These are phyloP conservation scores for Ctenosaura bakeri DNA, from an alignment of 2,797 vertebrate genomes.

Conservation along the genomic window DNA sequence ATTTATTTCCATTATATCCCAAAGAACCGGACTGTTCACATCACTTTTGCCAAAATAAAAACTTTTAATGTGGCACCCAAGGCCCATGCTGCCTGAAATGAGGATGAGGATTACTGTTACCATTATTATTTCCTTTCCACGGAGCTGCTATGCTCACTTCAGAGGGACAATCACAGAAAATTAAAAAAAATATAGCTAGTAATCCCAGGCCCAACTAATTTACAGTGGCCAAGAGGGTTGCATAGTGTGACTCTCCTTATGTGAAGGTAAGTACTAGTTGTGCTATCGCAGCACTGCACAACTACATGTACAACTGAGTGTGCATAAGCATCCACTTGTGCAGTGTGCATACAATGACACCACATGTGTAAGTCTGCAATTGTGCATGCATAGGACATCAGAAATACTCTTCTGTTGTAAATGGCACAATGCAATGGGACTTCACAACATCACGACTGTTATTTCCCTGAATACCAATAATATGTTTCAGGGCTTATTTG, in stretches of 20 bases:
- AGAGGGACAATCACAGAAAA: not conserved
- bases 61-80: not conserved
- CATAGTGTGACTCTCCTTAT: too few relatives aligned
- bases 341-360: too few relatives aligned
- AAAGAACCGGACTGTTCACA: not conserved
- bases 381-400: too few relatives aligned
- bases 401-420: not conserved
- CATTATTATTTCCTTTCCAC: too few relatives aligned
- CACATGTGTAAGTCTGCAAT: too few relatives aligned
- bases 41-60: not conserved
- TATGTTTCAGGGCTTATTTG: not conserved
- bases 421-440: not conserved
- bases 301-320: too few relatives aligned
- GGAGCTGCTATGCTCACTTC: not conserved
- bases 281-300: too few relatives aligned
- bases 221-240: too few relatives aligned
- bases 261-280: too few relatives aligned
- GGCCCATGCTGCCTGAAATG: not conserved
- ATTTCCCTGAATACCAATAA: not conserved
- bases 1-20: too few relatives aligned
- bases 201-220: not conserved
- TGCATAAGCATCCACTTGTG: too few relatives aligned
- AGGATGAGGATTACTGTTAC: too few relatives aligned
- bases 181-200: not conserved
- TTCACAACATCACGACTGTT: not conserved